Base-by-base conservation (phyloP, 2,888 invertebrate genomes). In the Patella depressa region DNA sequence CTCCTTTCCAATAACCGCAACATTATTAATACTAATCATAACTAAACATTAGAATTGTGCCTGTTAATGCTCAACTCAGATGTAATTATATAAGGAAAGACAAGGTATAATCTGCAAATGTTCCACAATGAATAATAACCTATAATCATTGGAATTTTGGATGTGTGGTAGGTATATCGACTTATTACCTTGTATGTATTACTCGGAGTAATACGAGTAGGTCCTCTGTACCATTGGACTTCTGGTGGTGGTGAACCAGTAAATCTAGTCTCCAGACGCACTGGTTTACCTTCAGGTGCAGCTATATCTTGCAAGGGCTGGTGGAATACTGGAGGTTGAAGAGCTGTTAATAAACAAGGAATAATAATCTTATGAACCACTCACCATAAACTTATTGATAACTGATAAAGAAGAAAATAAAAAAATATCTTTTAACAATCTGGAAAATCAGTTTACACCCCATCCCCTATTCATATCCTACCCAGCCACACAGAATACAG, bases 161-260 rank as follows among this genome's bases (percentile, higher is more conserved):
- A 1, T 45, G 9, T 45, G 7, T 45, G 9, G 0, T 45, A 45
- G 9, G 45, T 45, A 45, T 45, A 45, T 45, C 9, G 7, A 45
- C 9, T 9, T 45, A 45, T 45, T 45, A 45, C 45, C 83, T 87
- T 89, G 83, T 84, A 88, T 55, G 89, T 85, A 72, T 87, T 82
- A 74, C 89, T 90, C 14, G 90, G 89, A 71, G 88, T 80, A 74
- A 92, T 89, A 74, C 89, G 89, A 69, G 88, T 85, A 59, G 87
- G 89, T 78, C 92, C 91, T 81, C 90, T 90, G 83, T 90, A 90
- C 93, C 93, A 93, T 79, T 90, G 88, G 76, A 93, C 89, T 73
- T 91, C 90, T 73, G 92, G 92, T 76, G 89, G 83, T 0, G 92
- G 91, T 74, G 89, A 89, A 9, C 89, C 91, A n/a, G 88, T 87